phyloP scores from a whole-genome alignment of 2,113 vertebrate genomes.

The Pygoscelis antarcticus region DNA sequence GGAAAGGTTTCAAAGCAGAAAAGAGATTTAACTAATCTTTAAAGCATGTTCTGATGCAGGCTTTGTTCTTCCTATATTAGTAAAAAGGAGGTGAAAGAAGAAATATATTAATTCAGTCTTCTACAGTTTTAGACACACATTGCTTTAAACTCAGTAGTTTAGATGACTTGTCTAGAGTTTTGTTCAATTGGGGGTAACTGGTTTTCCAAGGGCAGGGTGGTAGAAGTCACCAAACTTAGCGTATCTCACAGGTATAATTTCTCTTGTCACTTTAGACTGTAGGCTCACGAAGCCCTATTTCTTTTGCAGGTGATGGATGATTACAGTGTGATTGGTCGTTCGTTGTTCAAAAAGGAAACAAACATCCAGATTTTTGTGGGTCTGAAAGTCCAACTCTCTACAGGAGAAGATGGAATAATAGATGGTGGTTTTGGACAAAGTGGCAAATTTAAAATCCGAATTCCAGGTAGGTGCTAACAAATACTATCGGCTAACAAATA shows the following conservation, averaged over 20 bases:
- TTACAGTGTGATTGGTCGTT: slow-evolving; percentile 91
- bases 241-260: background rate
- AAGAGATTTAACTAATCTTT: background rate
- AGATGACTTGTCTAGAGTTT: background rate
- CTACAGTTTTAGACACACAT: background rate
- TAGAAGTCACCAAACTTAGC: background rate
- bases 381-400: slow-evolving; percentile 89
- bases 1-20: background rate
- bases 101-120: background rate
- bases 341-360: slow-evolving; percentile 97
- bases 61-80: background rate
- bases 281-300: background rate
- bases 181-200: background rate
- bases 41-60: background rate
- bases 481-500: background rate
- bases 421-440: slow-evolving; percentile 95
- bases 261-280: background rate
- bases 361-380: slow-evolving; percentile 97
- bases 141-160: background rate
- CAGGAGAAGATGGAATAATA: slow-evolving; percentile 89
- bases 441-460: slow-evolving; percentile 92
- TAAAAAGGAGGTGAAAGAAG: background rate
- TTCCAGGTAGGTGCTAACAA: slow-evolving; percentile 80
- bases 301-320: slow-evolving; percentile 87
- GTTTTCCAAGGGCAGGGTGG: background rate